Percentiles rank a stretch among this genome's conserved stretches.
Evolutionary conservation across 2,113 vertebrate genomes (phyloP).

Genomic region (Recurvirostra avosetta): DNA sequence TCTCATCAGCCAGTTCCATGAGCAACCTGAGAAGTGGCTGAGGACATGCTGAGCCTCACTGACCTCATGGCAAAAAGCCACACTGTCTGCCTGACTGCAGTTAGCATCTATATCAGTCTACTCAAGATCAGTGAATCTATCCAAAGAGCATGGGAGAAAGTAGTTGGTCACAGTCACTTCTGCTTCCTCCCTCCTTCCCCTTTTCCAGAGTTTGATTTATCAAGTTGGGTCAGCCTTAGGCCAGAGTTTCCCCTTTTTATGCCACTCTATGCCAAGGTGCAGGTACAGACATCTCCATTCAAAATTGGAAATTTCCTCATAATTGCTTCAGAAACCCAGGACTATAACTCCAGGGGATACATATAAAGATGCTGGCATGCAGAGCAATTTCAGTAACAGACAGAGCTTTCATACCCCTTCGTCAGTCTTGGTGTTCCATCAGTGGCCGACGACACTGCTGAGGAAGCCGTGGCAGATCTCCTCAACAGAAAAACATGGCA

Average conservation of each 20-base stretch:
- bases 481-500: neutral
- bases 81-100: neutral
- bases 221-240: neutral
- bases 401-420: neutral
- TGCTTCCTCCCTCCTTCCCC: neutral
- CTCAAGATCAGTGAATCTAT: neutral
- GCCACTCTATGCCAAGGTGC: neutral
- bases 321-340: neutral
- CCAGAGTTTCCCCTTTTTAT: neutral
- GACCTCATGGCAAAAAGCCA: neutral
- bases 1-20: neutral
- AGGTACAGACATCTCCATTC: fast-evolving
- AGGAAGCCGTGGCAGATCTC: neutral
- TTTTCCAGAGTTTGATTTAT: neutral
- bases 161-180: fast-evolving
- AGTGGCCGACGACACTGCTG: neutral
- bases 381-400: neutral
- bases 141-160: neutral
- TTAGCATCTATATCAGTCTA: fast-evolving
- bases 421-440: neutral
- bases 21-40: neutral
- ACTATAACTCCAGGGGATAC: neutral
- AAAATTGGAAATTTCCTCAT: neutral
- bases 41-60: neutral
- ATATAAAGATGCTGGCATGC: neutral